Conservation (phyloP, 2,888 invertebrate species). For the Epinotia demarniana region DNA sequence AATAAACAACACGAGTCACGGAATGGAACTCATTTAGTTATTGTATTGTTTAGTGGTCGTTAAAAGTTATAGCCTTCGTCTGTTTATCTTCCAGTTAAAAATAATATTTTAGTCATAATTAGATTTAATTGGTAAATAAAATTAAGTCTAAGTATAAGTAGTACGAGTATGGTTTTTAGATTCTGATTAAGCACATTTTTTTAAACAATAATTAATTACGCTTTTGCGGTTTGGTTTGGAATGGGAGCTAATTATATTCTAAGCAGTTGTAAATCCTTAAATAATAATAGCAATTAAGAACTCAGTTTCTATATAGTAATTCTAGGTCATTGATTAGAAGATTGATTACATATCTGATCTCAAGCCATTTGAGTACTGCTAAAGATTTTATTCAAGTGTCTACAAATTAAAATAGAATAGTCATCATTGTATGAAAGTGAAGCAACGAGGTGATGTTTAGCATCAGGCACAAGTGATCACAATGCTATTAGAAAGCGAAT, state of each 20-base stretch:
- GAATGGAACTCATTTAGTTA: slow-evolving; percentile 30
- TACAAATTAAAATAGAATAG: slow-evolving; percentile 41
- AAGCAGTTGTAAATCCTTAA: slow-evolving; percentile 11
- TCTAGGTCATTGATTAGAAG: slow-evolving; percentile 26
- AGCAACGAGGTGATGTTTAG: slow-evolving; percentile 71
- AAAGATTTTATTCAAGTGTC: slow-evolving; percentile 31
- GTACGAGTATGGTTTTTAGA: background rate
- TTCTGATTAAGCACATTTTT: background rate
- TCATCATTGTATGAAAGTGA: slow-evolving; percentile 65
- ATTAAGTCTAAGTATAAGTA: background rate
- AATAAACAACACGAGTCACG: slow-evolving; percentile 29
- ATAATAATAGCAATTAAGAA: slow-evolving; percentile 25
- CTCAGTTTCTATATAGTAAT: slow-evolving; percentile 27
- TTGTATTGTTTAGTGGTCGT: slow-evolving; percentile 20
- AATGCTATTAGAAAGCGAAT: slow-evolving; percentile 84
- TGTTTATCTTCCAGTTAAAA: slow-evolving; percentile 6
- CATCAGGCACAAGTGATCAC: slow-evolving; percentile 75
- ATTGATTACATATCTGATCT: slow-evolving; percentile 14
- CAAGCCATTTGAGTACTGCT: slow-evolving; percentile 16
- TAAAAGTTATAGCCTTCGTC: slow-evolving; percentile 10
- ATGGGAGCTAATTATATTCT: background rate
- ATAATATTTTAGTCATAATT: background rate
- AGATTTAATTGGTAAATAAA: background rate
- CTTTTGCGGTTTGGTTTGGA: background rate
- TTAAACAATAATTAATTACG: slow-evolving; percentile 6